Evolutionary conservation across 2,113 vertebrate genomes (phyloP).

Genomic region (Gallinago paraguaiae): DNA sequence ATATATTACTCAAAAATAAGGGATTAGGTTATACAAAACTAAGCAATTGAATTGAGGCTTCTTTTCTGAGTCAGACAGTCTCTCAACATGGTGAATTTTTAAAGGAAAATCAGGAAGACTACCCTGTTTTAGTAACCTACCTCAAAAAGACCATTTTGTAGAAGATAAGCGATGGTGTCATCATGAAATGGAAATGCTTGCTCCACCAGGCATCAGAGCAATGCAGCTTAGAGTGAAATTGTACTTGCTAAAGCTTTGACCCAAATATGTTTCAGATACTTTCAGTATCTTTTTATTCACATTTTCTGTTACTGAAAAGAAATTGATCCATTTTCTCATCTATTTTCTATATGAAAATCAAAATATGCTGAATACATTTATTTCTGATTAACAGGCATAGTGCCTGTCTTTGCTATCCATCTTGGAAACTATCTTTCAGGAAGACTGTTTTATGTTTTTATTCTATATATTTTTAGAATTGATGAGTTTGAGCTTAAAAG

Average conservation of each 20-base stretch:
- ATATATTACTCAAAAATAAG: neutral
- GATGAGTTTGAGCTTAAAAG: neutral
- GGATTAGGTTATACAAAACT: neutral
- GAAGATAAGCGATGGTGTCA: neutral
- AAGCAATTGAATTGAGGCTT: neutral
- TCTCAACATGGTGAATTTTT: neutral
- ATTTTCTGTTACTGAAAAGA: neutral
- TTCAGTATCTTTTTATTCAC: neutral
- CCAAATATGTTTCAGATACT: neutral
- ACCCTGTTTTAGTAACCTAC: neutral
- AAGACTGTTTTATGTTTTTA: neutral
- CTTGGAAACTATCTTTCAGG: neutral
- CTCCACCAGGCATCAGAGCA: neutral
- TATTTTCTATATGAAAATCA: neutral
- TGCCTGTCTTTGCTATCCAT: neutral
- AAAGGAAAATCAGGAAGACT: neutral
- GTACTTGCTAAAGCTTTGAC: constrained; percentile 21
- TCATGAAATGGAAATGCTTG: constrained; percentile 5
- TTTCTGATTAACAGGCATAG: neutral
- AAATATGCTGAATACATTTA: neutral
- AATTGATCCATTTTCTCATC: neutral
- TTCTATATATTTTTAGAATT: neutral
- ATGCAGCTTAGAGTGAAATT: neutral
- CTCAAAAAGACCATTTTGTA: neutral
- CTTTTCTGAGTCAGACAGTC: neutral